Conservation (phyloP, 2,888 invertebrate genomes). For the Pseudococcus jackbeardsleyi region DNA sequence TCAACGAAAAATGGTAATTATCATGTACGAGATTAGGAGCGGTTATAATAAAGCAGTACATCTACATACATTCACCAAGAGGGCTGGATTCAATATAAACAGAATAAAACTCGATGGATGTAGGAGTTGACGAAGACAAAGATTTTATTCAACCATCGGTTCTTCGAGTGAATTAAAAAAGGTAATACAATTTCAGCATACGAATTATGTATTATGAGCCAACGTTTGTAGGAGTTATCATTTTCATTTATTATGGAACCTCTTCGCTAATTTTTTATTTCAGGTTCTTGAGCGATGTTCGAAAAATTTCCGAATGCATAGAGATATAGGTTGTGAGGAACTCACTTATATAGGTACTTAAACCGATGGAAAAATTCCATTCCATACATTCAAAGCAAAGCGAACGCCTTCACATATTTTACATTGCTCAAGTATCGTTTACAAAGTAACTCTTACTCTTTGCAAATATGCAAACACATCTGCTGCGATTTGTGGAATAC, state of each 20-base stretch:
- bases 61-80: background rate
- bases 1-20: background rate
- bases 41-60: background rate
- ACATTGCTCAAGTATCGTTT: background rate
- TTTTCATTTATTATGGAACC: background rate
- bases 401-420: background rate
- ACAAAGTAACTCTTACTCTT: background rate
- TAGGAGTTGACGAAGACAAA: background rate
- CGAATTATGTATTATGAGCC: background rate
- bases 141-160: background rate
- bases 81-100: background rate
- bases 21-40: constrained; percentile 16
- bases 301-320: background rate
- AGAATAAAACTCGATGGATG: background rate
- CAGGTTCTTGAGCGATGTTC: background rate
- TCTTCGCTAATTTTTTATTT: constrained; percentile 17
- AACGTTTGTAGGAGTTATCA: background rate
- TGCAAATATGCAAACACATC: background rate
- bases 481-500: background rate
- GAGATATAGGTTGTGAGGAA: background rate
- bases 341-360: background rate
- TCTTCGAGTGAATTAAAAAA: background rate
- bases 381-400: background rate
- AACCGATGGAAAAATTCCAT: background rate
- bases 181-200: background rate